Base-by-base conservation (phyloP, 2,113 vertebrate genomes). In the Clupea harengus region DNA sequence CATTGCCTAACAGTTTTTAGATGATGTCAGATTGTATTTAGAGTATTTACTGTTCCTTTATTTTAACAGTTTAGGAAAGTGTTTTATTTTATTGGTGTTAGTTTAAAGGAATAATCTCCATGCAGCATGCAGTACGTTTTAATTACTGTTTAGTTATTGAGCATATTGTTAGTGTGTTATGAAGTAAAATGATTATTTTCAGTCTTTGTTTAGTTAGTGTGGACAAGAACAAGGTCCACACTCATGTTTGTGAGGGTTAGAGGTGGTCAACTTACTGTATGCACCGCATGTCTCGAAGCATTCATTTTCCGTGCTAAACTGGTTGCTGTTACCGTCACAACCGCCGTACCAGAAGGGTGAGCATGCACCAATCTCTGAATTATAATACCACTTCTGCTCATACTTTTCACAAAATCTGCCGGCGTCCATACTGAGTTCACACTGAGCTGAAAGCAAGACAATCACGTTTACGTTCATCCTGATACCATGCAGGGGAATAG, bases 281-380 rank as follows among this genome's bases (percentile, higher is more conserved):
- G n/a, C 0, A 86, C 67, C 90, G 88, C 94, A 96, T 1, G 90
- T 91, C 85, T 50, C 87, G 44, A 94, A 90, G 90, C 95, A 95
- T 84, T 95, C 92, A 15, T 47, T 85, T 88, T 92, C 90, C n/a
- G 86, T 89, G 60, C 75, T 90, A 89, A 93, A 94, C 47, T 90
- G 91, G 87, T 95, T 96, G 82, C 87, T 88, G 88, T 96, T 95
- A 2, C 94, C 94, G 17, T 85, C 88, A 28, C 95, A 95, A 81
- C 94, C 92, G 1, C 95, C 93, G 9, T 90, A 95, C 93, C 93
- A 96, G 93, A 96, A 95, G 45, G 49, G 85, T 6, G 84, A 75
- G 89, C 95, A 96, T 92, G 92, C 93, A 93, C 81, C 89, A 49
- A 92, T 0, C 72, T 20, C 81, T 81, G 45, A 80, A 87, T 95